Base-by-base conservation (phyloP, 2,888 invertebrate genomes). In the Trichacis sp. region DNA sequence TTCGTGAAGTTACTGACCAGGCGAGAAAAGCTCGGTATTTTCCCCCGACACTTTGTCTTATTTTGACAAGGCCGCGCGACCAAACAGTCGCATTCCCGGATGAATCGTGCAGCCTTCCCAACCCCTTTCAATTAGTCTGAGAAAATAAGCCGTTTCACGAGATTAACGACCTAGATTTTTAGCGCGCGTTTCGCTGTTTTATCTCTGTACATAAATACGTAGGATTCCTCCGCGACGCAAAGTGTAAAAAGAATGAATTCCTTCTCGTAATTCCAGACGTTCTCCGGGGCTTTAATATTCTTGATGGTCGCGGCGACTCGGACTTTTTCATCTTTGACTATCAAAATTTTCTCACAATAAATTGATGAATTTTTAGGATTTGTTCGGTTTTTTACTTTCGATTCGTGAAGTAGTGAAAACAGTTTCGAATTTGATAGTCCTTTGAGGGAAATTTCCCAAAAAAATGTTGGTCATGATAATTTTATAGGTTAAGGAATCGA, bases 31-130 rank as follows among this genome's bases (percentile, higher is more conserved):
- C 12, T 46, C 36, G 17, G 33, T 19, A 18, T 36, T 18, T 33
- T 49, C 14, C 17, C 19, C 42, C 6, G 11, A n/a, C 40, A 40
- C 8, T 40, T 40, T 15, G 2, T 60, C 64, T 61, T 68, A 65
- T 65, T 68, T 64, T 60, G 64, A 62, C 64, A 52, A 33, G 19
- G n/a, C 17, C 29, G 58, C 55, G 64, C 61, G 56, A 66, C 55
- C 63, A 56, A 52, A 55, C 30, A n/a, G n/a, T n/a, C 64, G 53
- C 52, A 57, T 67, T 59, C 62, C 50, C 47, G 62, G 56, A 55
- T 17, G 45, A 54, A 54, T 60, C 49, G 38, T 45, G 18, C 15
- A 30, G 19, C 20, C 20, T 60, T 47, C 40, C 53, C 20, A 54
- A 33, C 50, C 45, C 54, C 55, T 55, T 61, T 61, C 55, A 61